Conservation (phyloP, 2,797 vertebrate species). For the Leptatherina wallacei region DNA sequence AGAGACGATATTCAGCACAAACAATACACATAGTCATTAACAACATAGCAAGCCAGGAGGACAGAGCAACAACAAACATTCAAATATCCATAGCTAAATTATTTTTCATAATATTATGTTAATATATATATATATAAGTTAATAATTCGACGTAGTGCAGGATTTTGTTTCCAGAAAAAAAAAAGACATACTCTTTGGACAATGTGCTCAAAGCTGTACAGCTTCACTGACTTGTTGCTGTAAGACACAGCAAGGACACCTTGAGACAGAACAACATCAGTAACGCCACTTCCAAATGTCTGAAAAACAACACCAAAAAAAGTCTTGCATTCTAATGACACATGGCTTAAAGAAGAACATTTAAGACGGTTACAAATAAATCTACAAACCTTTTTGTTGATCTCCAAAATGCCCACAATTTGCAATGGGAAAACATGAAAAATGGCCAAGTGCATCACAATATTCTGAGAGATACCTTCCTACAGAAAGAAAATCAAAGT, state of each 20-base stretch:
- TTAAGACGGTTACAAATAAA: not conserved
- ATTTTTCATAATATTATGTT: too few species aligned
- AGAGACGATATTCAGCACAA: not conserved
- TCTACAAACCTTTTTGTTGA: slow-evolving; percentile 88
- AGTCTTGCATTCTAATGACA: not conserved
- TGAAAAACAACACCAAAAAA: slow-evolving; percentile 61
- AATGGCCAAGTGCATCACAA: slow-evolving; percentile 89
- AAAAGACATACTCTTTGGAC: slow-evolving; percentile 85
- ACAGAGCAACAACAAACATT: not conserved
- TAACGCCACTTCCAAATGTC: slow-evolving; percentile 91
- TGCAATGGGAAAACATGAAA: slow-evolving; percentile 91
- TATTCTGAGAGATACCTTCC: slow-evolving; percentile 85
- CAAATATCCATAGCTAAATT: not conserved
- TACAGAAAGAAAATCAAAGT: slow-evolving; percentile 50
- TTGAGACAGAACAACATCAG: slow-evolving; percentile 91
- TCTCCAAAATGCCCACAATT: slow-evolving; percentile 91
- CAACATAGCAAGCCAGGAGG: not conserved
- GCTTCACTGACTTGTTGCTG: slow-evolving; percentile 89
- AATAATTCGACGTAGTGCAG: not conserved
- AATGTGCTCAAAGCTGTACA: slow-evolving; percentile 94
- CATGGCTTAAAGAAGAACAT: not conserved
- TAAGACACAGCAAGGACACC: slow-evolving; percentile 92
- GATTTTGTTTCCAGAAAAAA: not conserved
- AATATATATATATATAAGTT: too few species aligned
- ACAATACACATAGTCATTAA: not conserved